Evolutionary conservation across 37 sponge, comb jelly and placozoan species (phyloP), one percentile per base, ranked within the genome.

Genomic region (Sycon ciliatum): DNA sequence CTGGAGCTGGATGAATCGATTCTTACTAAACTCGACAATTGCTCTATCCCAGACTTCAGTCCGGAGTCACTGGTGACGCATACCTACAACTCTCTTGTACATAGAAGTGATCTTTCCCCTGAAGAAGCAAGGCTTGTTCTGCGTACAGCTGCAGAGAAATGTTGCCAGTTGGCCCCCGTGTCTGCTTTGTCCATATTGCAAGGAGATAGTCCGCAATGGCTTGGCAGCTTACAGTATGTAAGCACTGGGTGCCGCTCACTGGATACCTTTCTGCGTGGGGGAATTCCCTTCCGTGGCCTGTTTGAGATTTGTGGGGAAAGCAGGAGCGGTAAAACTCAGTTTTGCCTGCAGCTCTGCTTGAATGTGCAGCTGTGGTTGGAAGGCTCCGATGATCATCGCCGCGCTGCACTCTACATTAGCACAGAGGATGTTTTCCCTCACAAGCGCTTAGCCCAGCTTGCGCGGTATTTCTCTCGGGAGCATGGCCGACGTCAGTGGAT

Each of bases 241-340:
- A 80, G 75, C n/a, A 74, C 76, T 24, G 90, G 87, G 7, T 94
- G 91, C 78, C 49, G 72, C 0, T 24, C 65, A 26, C 65, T 94
- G 49, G 85, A 94, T 72, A 1, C 42, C 0, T 24, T 36, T 4
- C 78, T 94, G 23, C 40, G 79, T 5, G 95, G 95, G n/a, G 95
- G 95, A 1, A 36, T 90, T 34, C 62, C 86, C 40, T 69, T 79
- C 9, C 82, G 79, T 1, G 81, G 87, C 22, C 32, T 94, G 34
- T 86, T 79, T 16, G 95, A 94, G 66, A 62, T 94, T 34, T 81
- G 85, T 2, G 95, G 95, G 11, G 79, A 52, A 30, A 94, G 95
- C 77, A 87, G 81, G 29, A 82, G 87, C 26, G 95, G 95, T 1
- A 94, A 94, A 57, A 90, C 95, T 1, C 95, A 94, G 74, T 56